phyloP scores from a whole-genome alignment of 2,113 vertebrate species.

The Nestor notabilis region DNA sequence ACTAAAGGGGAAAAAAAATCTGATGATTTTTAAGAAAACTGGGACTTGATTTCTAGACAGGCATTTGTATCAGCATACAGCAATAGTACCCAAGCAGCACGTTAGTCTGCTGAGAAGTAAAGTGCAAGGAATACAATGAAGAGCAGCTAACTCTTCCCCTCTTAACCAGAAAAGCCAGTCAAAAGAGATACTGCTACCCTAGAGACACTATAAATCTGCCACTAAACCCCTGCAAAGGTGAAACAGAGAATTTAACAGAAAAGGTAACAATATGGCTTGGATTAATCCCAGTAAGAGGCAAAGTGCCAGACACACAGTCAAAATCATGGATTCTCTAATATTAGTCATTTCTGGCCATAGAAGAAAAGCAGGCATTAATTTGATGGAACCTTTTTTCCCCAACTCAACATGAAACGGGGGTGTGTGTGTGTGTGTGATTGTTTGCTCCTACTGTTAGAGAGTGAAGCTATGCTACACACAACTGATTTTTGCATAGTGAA shows the following conservation, averaged over 20 bases:
- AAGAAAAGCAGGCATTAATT: neutral
- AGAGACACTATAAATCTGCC: neutral
- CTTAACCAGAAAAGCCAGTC: neutral
- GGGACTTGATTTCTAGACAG: neutral
- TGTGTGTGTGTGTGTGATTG: too few relatives aligned
- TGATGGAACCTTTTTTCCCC: neutral
- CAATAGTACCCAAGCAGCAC: neutral
- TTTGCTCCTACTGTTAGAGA: neutral
- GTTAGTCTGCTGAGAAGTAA: neutral
- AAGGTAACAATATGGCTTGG: neutral
- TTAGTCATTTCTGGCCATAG: neutral
- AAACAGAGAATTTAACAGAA: neutral
- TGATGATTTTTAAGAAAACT: neutral
- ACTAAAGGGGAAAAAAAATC: neutral
- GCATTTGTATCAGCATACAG: neutral
- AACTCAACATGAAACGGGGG: neutral
- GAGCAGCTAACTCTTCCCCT: neutral
- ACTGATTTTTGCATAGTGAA: neutral
- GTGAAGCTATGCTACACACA: neutral
- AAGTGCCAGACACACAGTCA: neutral
- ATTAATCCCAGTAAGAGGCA: neutral
- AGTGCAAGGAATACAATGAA: neutral
- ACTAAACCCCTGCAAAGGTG: neutral
- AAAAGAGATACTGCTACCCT: neutral
- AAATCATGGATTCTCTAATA: neutral